Evolutionary conservation across 2,888 invertebrate genomes (phyloP), one percentile per base, ranked within the genome.

Genomic region (Synanthedon myopaeformis): DNA sequence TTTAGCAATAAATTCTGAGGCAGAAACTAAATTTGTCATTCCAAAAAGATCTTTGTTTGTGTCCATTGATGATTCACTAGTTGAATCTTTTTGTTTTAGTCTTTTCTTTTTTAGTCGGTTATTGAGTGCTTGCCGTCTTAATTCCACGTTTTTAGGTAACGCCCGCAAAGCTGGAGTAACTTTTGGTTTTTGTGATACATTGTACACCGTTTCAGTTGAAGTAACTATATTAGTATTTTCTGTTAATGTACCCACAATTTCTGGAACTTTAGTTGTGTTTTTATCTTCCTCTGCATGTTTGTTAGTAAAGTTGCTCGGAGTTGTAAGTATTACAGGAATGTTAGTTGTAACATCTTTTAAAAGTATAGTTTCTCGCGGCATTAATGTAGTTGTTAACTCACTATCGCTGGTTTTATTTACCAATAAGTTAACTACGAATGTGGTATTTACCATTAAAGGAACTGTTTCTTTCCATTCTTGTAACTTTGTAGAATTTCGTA

Each of bases 1-100:
- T 65, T 69, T 76, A 45, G 75, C 72, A 55, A 83, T 79, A 62
- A 84, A 82, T 66, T 86, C 81, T 1, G 86, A 80, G 48, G 86
- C 82, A 35, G 84, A 79, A 41, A 83, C 77, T 60, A 82, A 71
- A 64, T 78, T 76, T 12, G 79, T 74, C 61, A 77, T 71, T 48
- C 75, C 78, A 54, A 76, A 78, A 41, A 80, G 62, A 61, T 81
- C 77, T 62, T 76, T 77, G 54, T 78, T 64, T 51, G 70, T 57
- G 56, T 77, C 70, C 58, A 70, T 64, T 64, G 86, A 70, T 60
- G 83, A 49, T 79, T 88, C 76, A 64, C 82, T 74, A 14, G 78
- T 72, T 52, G 72, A 63, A 60, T 64, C 69, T 62, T 79, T 87
- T 54, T 77, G 76, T 62, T 76, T 80, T 35, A 79, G 59, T 41